These are phyloP conservation scores for Labeo calbasu DNA, from an alignment of 2,797 vertebrate genomes.

Conservation along the genomic window DNA sequence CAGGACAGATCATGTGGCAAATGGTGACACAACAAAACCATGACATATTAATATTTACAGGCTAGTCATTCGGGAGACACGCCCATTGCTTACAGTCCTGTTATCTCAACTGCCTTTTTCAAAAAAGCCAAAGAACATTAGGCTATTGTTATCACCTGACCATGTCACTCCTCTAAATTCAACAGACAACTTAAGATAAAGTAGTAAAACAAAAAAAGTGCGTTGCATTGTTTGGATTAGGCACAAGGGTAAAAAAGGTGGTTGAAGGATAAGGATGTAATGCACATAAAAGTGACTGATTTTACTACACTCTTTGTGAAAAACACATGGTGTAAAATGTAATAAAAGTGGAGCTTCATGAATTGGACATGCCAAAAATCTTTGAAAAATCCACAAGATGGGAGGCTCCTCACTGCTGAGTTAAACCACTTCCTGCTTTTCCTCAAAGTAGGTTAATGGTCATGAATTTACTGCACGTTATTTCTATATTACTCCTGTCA, in stretches of 20 bases:
- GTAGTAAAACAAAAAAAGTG: background rate
- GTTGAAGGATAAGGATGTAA: background rate
- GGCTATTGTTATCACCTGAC: background rate
- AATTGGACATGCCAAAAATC: background rate
- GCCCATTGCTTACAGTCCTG: background rate
- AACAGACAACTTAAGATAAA: background rate
- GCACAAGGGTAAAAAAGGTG: background rate
- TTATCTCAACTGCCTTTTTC: slow-evolving; percentile 20
- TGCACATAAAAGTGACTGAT: background rate
- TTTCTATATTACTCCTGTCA: background rate
- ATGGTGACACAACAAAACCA: slow-evolving; percentile 23
- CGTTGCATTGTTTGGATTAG: background rate
- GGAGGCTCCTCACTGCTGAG: slow-evolving; percentile 2
- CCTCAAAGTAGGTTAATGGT: slow-evolving; percentile 18
- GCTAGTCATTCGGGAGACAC: slow-evolving; percentile 6
- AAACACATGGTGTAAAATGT: background rate
- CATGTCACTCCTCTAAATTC: background rate
- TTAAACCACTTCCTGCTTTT: slow-evolving; percentile 22
- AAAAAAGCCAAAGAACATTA: background rate
- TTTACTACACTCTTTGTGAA: background rate
- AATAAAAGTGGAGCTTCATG: background rate
- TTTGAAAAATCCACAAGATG: slow-evolving; percentile 11
- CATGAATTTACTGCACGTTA: slow-evolving; percentile 22
- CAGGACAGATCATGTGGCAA: slow-evolving; percentile 24
- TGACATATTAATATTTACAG: slow-evolving; percentile 25